phyloP scores from a whole-genome alignment of 2,797 vertebrate species.

The Rhinichthys osculus region DNA sequence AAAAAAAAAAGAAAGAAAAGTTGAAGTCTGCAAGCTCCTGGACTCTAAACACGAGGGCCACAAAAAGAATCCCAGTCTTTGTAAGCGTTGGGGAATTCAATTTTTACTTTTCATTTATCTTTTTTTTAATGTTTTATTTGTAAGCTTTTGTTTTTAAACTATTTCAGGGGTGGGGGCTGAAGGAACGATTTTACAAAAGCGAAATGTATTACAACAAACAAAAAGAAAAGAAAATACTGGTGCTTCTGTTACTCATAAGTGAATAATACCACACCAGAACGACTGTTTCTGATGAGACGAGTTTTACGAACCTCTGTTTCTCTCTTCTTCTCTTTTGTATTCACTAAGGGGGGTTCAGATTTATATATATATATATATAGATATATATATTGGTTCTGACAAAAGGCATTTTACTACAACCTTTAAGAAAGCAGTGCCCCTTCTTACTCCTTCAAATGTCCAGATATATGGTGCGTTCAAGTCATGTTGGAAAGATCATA shows the following conservation, averaged over 20 bases:
- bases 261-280: constrained; percentile 81
- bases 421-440: constrained; percentile 66
- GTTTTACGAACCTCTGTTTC: constrained; percentile 80
- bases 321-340: constrained; percentile 80
- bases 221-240: constrained; percentile 74
- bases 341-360: constrained; percentile 76
- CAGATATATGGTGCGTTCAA: neutral
- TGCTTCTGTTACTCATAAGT: constrained; percentile 87
- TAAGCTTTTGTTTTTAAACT: constrained; percentile 84
- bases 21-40: constrained; percentile 84
- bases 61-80: constrained; percentile 84
- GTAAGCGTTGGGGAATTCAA: constrained; percentile 80
- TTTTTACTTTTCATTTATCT: constrained; percentile 75
- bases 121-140: constrained; percentile 80
- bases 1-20: constrained; percentile 74
- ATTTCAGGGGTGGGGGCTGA: constrained; percentile 82
- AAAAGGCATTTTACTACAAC: constrained; percentile 83
- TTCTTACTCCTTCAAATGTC: neutral
- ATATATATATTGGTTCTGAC: constrained; percentile 71
- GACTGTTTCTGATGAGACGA: constrained; percentile 76
- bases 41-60: constrained; percentile 90
- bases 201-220: constrained; percentile 71
- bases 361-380: constrained; percentile 41
- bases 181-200: constrained; percentile 82
- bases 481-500: neutral